Conservation (phyloP, 2,888 invertebrate genomes). For the Melolontha melolontha region DNA sequence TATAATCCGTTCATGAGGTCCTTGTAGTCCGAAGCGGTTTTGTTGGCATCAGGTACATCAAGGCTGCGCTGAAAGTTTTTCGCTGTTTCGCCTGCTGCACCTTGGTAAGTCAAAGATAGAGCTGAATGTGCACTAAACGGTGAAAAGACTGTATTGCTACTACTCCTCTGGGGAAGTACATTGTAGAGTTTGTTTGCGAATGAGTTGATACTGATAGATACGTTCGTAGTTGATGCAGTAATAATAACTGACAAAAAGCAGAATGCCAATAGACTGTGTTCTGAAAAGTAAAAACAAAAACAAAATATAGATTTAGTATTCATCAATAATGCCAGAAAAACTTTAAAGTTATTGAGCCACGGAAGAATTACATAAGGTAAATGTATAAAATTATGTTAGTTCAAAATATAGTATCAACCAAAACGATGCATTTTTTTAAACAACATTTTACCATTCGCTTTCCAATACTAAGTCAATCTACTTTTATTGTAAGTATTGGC, state of each 20-base stretch:
- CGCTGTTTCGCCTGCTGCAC: slow-evolving; percentile 1
- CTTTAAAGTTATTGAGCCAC: no score
- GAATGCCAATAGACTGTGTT: not conserved
- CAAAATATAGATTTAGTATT: no score
- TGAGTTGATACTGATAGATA: not conserved
- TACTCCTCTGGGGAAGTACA: not conserved
- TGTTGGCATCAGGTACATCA: not conserved
- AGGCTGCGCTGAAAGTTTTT: not conserved
- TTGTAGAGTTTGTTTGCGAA: slow-evolving; percentile 22
- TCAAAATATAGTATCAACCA: no score
- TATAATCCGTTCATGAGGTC: not conserved
- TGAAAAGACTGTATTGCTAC: slow-evolving; percentile 13
- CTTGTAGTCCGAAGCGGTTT: not conserved
- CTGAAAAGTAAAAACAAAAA: not conserved
- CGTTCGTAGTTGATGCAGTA: not conserved
- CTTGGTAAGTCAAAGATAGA: slow-evolving; percentile 10
- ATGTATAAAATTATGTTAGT: no score
- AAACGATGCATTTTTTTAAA: no score
- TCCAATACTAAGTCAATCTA: no score
- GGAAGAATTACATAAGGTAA: no score
- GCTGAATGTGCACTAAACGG: slow-evolving; percentile 15
- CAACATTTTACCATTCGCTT: no score
- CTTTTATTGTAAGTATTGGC: no score
- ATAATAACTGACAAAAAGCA: not conserved
- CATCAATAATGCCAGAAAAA: not conserved